These are phyloP conservation scores for Engystomops pustulosus DNA, from an alignment of 2,113 vertebrate species.

Conservation along the genomic window DNA sequence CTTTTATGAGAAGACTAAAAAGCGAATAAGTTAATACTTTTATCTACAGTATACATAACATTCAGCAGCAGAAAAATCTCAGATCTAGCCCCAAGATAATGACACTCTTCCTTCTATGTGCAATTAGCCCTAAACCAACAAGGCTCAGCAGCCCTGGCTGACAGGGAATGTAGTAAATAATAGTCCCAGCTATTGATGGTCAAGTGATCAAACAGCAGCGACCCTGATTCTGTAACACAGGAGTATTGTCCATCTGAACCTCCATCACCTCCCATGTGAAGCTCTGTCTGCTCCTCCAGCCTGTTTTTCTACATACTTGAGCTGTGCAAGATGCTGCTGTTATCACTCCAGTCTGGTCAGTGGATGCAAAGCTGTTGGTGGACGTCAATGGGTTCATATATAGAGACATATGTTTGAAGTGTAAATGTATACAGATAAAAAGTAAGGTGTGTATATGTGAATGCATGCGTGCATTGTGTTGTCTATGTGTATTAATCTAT, in stretches of 20 bases:
- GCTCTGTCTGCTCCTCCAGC: constrained; percentile 7
- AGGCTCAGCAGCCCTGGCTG: constrained; percentile 65
- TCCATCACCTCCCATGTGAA: constrained; percentile 40
- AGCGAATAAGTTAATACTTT: neutral
- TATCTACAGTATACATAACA: neutral
- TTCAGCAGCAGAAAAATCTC: constrained; percentile 38
- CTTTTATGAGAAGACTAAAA: neutral
- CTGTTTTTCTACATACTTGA: neutral
- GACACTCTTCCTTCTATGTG: constrained; percentile 61
- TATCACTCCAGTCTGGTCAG: neutral
- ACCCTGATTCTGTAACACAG: constrained; percentile 38
- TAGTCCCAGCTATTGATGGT: constrained; percentile 55
- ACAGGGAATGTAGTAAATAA: constrained; percentile 53
- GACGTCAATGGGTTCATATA: neutral
- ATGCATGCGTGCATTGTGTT: neutral
- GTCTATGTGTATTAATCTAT: neutral
- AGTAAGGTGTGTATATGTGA: neutral
- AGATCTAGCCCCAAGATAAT: constrained; percentile 35
- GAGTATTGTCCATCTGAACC: constrained; percentile 42
- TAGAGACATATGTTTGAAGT: neutral
- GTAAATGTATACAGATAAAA: neutral
- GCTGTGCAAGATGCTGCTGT: neutral
- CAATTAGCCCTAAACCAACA: constrained; percentile 68
- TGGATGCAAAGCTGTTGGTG: neutral
- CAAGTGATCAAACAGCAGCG: constrained; percentile 48